These are phyloP conservation scores for Polyergus mexicanus DNA, from an alignment of 1,140 invertebrate species.

Conservation along the genomic window DNA sequence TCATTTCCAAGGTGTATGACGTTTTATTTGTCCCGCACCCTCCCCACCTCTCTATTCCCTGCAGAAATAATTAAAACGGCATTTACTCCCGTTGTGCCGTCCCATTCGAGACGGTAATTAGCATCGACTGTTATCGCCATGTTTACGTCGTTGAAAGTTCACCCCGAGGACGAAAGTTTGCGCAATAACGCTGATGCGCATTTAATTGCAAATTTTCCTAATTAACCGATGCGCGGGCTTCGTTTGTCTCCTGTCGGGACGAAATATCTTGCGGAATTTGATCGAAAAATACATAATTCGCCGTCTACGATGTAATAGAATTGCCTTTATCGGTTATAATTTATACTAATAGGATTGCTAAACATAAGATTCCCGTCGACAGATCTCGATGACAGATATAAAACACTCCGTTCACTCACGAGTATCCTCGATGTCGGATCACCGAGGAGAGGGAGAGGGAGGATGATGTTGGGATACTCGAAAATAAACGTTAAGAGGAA, in stretches of 20 bases:
- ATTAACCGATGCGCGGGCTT: conserved; percentile 23
- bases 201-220: conserved; percentile 70
- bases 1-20: not conserved
- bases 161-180: conserved; percentile 42
- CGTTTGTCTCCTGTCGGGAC: conserved; percentile 1
- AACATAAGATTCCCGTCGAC: not conserved
- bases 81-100: conserved; percentile 73
- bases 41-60: not conserved
- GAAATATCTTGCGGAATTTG: conserved; percentile 23
- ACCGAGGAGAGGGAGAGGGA: not conserved
- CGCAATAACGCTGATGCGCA: conserved; percentile 30
- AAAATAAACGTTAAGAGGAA: conserved; percentile 11
- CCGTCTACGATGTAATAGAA: not conserved
- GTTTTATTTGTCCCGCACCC: not conserved
- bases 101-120: conserved; percentile 72
- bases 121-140: conserved; percentile 72
- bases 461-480: not conserved
- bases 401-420: not conserved
- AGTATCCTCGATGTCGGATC: not conserved
- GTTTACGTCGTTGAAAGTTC: conserved; percentile 70
- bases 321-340: not conserved
- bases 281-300: conserved; percentile 20
- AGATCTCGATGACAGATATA: no score
- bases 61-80: conserved; percentile 74
- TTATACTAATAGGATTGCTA: not conserved